These are phyloP conservation scores for Syngnathus rostellatus DNA, from an alignment of 2,797 vertebrate species.

Conservation along the genomic window DNA sequence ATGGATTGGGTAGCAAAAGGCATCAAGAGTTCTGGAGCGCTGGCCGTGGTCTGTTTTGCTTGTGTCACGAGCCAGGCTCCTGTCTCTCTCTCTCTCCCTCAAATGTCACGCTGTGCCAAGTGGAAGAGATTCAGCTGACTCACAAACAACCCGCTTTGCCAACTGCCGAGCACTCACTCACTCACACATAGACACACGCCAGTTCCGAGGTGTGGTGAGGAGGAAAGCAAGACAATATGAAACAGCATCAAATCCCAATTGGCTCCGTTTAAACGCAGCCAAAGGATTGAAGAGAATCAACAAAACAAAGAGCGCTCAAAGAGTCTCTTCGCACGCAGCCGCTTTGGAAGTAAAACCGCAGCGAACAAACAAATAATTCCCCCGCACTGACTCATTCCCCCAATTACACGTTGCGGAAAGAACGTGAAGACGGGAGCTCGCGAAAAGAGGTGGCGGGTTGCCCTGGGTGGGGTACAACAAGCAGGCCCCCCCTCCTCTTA, in stretches of 20 bases:
- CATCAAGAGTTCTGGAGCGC: constrained; percentile 25
- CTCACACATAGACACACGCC: constrained; percentile 18
- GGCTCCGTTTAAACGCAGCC: constrained; percentile 7
- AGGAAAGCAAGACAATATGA: constrained; percentile 12
- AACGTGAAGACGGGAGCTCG: constrained; percentile 49
- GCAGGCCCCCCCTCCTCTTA: constrained; percentile 10
- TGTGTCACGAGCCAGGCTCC: constrained; percentile 26
- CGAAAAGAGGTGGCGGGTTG: constrained; percentile 34
- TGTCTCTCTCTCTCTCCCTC: constrained; percentile 5
- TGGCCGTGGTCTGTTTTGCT: constrained; percentile 19
- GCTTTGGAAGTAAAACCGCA: constrained; percentile 32
- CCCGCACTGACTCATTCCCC: constrained; percentile 50
- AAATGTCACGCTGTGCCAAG: constrained; percentile 53
- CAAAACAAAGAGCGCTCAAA: constrained; percentile 11
- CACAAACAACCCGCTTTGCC: constrained; percentile 51
- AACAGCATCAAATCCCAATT: constrained; percentile 1
- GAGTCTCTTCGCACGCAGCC: constrained; percentile 17
- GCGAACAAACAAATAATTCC: constrained; percentile 55
- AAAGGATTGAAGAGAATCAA: constrained; percentile 19
- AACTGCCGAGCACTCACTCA: constrained; percentile 16
- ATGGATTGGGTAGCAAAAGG: constrained; percentile 30
- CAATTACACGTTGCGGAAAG: constrained; percentile 50
- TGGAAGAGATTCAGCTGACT: constrained; percentile 64
- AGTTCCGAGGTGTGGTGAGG: constrained; percentile 15
- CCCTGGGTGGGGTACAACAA: constrained; percentile 34